phyloP scores from a whole-genome alignment of 2,113 vertebrate species.

The Cyprinodon tularosa region DNA sequence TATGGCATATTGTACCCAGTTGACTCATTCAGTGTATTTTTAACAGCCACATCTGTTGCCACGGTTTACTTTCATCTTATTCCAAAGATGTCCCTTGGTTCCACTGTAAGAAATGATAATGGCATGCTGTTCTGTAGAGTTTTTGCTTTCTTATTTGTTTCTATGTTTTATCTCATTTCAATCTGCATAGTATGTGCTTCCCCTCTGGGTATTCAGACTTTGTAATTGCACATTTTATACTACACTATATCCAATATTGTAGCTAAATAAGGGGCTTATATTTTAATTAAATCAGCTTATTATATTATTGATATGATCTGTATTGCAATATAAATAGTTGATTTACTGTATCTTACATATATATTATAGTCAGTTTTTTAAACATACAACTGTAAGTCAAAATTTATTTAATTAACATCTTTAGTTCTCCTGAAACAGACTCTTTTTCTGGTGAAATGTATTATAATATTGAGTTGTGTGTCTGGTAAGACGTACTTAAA shows the following conservation, averaged over 20 bases:
- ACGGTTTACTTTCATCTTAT: slow-evolving; percentile 63
- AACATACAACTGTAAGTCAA: not conserved
- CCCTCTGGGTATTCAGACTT: slow-evolving; percentile 44
- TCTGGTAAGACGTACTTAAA: slow-evolving; percentile 49
- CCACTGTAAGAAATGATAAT: slow-evolving; percentile 76
- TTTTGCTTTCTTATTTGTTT: slow-evolving; percentile 25
- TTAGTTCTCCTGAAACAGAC: slow-evolving; percentile 4
- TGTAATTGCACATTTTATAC: slow-evolving; percentile 16
- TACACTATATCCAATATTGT: not conserved
- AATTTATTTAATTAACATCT: not conserved
- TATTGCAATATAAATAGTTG: not conserved
- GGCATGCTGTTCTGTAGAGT: slow-evolving; percentile 56
- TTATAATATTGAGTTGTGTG: slow-evolving; percentile 40
- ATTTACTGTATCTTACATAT: not conserved
- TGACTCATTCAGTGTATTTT: slow-evolving; percentile 77
- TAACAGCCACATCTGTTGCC: slow-evolving; percentile 76
- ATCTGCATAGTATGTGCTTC: slow-evolving; percentile 44
- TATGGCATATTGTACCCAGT: slow-evolving; percentile 78
- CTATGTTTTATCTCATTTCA: slow-evolving; percentile 29
- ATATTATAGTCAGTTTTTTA: not conserved
- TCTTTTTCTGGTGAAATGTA: slow-evolving; percentile 12
- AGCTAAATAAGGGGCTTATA: not conserved
- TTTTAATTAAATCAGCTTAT: not conserved
- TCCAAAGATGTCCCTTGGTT: slow-evolving; percentile 74
- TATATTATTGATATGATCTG: not conserved